A percentile compares a stretch with the other conserved stretches of the same genome.
Conservation (phyloP, 35 echinoderm and acorn worm species). For the Chiridota heheva region DNA sequence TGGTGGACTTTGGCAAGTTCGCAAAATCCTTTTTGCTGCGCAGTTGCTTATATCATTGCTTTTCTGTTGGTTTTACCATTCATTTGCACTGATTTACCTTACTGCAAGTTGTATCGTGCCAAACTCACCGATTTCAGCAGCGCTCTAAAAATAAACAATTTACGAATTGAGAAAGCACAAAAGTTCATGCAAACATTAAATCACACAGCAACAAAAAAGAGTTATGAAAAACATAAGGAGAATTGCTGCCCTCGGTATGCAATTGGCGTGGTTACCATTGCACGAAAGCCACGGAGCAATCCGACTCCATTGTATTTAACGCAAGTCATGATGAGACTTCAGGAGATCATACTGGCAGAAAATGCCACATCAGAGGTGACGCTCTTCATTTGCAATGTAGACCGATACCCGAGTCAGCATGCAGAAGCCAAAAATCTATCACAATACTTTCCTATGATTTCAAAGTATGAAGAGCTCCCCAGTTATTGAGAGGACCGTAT, state of each 20-base stretch:
- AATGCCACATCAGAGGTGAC: conserved; percentile 11
- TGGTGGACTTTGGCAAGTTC: conserved; percentile 39
- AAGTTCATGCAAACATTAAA: conserved; percentile 30
- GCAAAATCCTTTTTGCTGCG: conserved; percentile 6
- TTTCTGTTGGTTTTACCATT: conserved; percentile 47
- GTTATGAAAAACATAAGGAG: conserved; percentile 19
- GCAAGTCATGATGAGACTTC: conserved; percentile 59
- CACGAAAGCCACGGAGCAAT: not conserved
- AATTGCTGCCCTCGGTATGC: conserved; percentile 35
- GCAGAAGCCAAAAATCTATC: conserved; percentile 56
- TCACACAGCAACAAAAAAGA: not conserved
- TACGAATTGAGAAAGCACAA: conserved; percentile 37
- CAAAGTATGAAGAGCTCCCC: not conserved
- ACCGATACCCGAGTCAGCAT: conserved; percentile 25
- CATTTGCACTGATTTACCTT: conserved; percentile 49
- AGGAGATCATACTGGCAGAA: conserved; percentile 10
- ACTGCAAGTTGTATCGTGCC: conserved; percentile 50
- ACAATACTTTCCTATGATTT: conserved; percentile 50
- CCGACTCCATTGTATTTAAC: conserved; percentile 60
- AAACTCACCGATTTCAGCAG: not conserved
- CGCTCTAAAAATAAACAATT: conserved; percentile 43
- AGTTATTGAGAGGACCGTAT: not conserved
- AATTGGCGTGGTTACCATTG: conserved; percentile 66
- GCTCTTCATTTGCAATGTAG: conserved; percentile 79
- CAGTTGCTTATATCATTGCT: conserved; percentile 36